Conservation (phyloP, 2,113 vertebrate genomes). For the Symphodus melops region DNA sequence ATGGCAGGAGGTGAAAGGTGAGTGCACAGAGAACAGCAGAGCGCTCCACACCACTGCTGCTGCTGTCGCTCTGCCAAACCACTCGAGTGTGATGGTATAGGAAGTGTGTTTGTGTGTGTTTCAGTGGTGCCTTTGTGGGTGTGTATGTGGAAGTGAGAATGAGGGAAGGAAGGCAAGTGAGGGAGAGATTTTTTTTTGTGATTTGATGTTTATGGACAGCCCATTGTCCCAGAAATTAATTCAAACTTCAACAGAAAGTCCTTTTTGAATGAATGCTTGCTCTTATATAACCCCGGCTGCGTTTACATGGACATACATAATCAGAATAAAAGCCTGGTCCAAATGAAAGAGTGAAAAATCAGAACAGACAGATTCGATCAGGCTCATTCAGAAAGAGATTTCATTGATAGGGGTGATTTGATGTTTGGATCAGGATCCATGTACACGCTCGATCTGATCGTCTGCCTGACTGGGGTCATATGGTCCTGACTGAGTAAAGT, state of each 20-base stretch:
- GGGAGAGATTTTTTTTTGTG: constrained; percentile 24
- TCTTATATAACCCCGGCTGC: too few species aligned
- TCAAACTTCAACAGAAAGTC: neutral
- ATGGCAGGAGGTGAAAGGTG: constrained; percentile 82
- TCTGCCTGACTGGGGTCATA: too few species aligned
- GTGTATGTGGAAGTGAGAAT: constrained; percentile 2
- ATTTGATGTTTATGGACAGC: neutral
- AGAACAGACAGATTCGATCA: too few species aligned
- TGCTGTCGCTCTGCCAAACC: constrained; percentile 73
- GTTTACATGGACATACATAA: too few species aligned
- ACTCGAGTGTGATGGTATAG: constrained; percentile 72
- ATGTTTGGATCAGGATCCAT: too few species aligned
- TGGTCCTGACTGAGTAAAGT: too few species aligned
- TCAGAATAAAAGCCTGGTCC: too few species aligned
- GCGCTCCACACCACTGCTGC: constrained; percentile 69
- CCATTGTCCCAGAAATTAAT: neutral
- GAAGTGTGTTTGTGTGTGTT: constrained; percentile 54
- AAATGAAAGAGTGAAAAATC: too few species aligned
- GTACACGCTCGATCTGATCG: too few species aligned
- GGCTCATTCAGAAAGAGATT: too few species aligned
- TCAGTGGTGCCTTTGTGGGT: constrained; percentile 5
- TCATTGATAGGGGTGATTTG: too few species aligned
- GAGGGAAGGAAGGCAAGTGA: constrained; percentile 3
- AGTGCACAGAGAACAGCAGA: constrained; percentile 73
- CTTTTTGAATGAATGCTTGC: too few species aligned